Percentiles rank a stretch among this genome's conserved stretches.
These are phyloP conservation scores for Orthosia cruda DNA, from an alignment of 2,888 invertebrate species.

Conservation along the genomic window DNA sequence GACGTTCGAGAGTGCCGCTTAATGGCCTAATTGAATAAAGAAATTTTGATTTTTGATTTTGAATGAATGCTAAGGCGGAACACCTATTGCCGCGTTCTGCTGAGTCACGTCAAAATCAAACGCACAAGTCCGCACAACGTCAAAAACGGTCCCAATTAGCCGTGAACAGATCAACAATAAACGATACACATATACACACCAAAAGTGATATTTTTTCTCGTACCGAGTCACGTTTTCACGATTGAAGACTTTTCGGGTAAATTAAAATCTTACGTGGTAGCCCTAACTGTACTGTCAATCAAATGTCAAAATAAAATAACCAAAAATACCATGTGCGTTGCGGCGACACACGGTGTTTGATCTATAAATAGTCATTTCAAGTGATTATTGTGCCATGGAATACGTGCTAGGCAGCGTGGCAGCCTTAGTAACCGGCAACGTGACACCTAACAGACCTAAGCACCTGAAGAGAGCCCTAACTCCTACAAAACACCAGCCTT, in stretches of 20 bases:
- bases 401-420: slow-evolving; percentile 92
- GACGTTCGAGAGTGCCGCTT: too few relatives aligned
- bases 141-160: too few relatives aligned
- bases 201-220: too few relatives aligned
- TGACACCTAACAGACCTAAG: slow-evolving; percentile 91
- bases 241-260: neutral
- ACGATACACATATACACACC: too few relatives aligned
- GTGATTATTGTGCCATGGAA: slow-evolving; percentile 81
- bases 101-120: too few relatives aligned
- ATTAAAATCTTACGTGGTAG: slow-evolving; percentile 1
- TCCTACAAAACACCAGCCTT: slow-evolving; percentile 87
- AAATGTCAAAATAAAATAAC: slow-evolving; percentile 65
- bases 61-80: too few relatives aligned
- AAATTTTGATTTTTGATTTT: too few relatives aligned
- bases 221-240: too few relatives aligned
- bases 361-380: slow-evolving; percentile 48
- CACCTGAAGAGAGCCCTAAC: slow-evolving; percentile 84
- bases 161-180: too few relatives aligned
- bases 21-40: too few relatives aligned
- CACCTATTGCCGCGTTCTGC: too few relatives aligned
- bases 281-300: slow-evolving; percentile 30
- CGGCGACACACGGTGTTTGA: slow-evolving; percentile 39
- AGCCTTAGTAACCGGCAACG: slow-evolving; percentile 91
- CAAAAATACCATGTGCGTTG: slow-evolving; percentile 78
- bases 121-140: too few relatives aligned